These are phyloP conservation scores for Pomatostomus ruficeps DNA, from an alignment of 2,113 vertebrate species.

Conservation along the genomic window DNA sequence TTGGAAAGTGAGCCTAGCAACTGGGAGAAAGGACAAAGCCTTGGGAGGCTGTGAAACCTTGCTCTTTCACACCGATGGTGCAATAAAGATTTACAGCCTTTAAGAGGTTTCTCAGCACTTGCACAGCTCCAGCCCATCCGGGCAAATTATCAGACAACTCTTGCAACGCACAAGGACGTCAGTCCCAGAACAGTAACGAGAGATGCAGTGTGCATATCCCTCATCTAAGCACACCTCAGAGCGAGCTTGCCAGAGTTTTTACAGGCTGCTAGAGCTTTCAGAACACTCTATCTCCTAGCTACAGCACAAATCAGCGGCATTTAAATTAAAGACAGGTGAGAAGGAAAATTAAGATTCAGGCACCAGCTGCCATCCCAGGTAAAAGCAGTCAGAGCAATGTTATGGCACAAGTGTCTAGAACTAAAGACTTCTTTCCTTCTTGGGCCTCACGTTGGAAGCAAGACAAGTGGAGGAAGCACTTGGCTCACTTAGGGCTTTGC, in stretches of 20 bases:
- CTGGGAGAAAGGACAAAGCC: not conserved
- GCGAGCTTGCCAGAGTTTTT: not conserved
- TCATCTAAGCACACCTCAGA: not conserved
- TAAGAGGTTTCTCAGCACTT: not conserved
- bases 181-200: not conserved
- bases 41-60: not conserved
- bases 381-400: not conserved
- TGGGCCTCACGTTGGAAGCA: not conserved
- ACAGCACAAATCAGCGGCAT: not conserved
- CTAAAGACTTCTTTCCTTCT: not conserved
- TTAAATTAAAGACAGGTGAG: not conserved
- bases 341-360: not conserved
- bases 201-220: accelerated
- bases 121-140: not conserved
- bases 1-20: not conserved
- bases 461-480: not conserved
- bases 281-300: not conserved
- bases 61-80: not conserved
- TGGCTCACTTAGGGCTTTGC: not conserved
- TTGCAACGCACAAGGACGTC: not conserved
- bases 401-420: accelerated
- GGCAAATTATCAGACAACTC: not conserved
- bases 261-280: not conserved
- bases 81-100: not conserved
- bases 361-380: not conserved